Evolutionary conservation across 1,140 invertebrate species (phyloP).

Genomic region (Chrysoperla carnea): DNA sequence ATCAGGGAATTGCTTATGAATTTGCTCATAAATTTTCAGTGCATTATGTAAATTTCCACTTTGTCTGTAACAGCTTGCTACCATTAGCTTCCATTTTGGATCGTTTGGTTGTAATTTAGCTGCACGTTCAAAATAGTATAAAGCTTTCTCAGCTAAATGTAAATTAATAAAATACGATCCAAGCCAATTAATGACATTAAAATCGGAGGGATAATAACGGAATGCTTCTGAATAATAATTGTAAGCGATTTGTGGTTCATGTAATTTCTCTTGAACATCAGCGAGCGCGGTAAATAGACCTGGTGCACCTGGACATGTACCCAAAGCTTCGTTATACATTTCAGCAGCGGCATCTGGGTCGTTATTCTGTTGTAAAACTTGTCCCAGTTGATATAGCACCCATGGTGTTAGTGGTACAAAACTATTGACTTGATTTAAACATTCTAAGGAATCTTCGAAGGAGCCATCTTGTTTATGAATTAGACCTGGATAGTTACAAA

Average conservation of each 20-base stretch:
- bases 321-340: slow-evolving; percentile 72
- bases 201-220: slow-evolving; percentile 76
- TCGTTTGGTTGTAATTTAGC: slow-evolving; percentile 72
- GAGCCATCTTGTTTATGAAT: slow-evolving; percentile 50
- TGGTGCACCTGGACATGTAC: slow-evolving; percentile 13
- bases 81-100: slow-evolving; percentile 68
- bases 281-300: not conserved
- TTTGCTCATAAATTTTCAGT: slow-evolving; percentile 59
- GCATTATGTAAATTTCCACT: slow-evolving; percentile 74
- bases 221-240: slow-evolving; percentile 28
- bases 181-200: slow-evolving; percentile 80
- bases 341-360: slow-evolving; percentile 63
- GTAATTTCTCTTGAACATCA: not conserved
- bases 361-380: slow-evolving; percentile 56
- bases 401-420: slow-evolving; percentile 29
- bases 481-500: slow-evolving; percentile 45
- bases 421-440: slow-evolving; percentile 53
- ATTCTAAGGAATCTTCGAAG: slow-evolving; percentile 58
- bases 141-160: slow-evolving; percentile 74
- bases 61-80: slow-evolving; percentile 66
- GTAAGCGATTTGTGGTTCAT: not conserved
- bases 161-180: slow-evolving; percentile 83
- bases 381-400: slow-evolving; percentile 73
- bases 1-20: slow-evolving; percentile 63
- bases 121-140: slow-evolving; percentile 75